Base-by-base conservation (phyloP, 2,797 vertebrate genomes). In the Sebastes hubbsi region DNA sequence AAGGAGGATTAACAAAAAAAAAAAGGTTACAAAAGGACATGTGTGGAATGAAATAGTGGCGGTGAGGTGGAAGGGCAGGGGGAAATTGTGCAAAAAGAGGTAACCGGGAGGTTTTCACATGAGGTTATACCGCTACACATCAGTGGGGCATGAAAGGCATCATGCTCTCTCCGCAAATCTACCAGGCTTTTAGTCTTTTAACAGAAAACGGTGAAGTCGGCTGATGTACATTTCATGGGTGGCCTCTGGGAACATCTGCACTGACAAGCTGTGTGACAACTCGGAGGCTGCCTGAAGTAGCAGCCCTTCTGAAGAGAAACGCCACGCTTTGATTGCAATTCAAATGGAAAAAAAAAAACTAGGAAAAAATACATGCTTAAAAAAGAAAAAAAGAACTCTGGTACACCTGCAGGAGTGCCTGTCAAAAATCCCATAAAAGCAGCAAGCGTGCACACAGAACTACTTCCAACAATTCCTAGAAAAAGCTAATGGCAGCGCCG, bases 181-280 rank as follows among this genome's bases (percentile, higher is more conserved):
- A 84, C 59, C 36, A 24, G 64, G 85, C 68, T 91, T 90, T 91
- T 83, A 87, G 78, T 74, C 71, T 80, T 77, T 86, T 22, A 80
- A 42, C 73, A 59, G 75, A 61, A n/a, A 83, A 69, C 25, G 54
- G 42, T 42, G 73, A 58, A 86, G 83, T 74, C 13, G 70, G 82
- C 62, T 85, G 81, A 88, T 78, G 91, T 86, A 74, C 76, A 72
- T 89, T 87, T 89, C 81, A 80, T 24, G 69, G 69, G 68, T 58
- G 80, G 88, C 90, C 89, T 88, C 77, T 78, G 85, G 87, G 87
- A 90, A 58, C 84, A 61, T 71, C 81, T 71, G 79, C 72, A 16
- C 82, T 81, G 86, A 87, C 90, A 64, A 78, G 74, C 63, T 54
- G 84, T 49, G 85, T 83, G 90, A 91, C 89, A 86, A 88, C 80